These are phyloP conservation scores for Pentalonia nigronervosa DNA, from an alignment of 1,140 invertebrate genomes.

Conservation along the genomic window DNA sequence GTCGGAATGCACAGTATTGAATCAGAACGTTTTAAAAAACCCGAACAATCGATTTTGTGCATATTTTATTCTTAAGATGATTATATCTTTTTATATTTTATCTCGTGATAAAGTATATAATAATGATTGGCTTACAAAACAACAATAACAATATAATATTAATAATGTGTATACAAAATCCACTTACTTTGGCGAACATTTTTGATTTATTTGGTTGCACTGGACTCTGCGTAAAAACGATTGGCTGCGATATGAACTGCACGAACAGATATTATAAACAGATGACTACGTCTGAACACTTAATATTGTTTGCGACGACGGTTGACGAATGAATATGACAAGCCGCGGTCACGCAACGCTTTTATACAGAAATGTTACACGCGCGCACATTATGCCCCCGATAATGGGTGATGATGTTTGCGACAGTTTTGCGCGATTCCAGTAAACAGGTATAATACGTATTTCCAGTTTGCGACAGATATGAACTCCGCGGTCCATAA, in stretches of 20 bases:
- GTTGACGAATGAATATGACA: constrained; percentile 40
- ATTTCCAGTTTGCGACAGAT: constrained; percentile 41
- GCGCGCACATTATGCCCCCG: neutral
- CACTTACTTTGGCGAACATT: constrained; percentile 50
- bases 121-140: neutral
- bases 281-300: neutral
- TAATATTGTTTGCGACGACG: neutral
- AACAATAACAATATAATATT: neutral
- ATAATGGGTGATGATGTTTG: constrained; percentile 42
- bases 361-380: constrained; percentile 31
- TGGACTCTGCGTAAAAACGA: neutral
- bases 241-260: neutral
- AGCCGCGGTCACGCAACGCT: neutral
- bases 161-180: neutral
- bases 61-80: neutral
- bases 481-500: constrained; percentile 26
- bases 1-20: neutral
- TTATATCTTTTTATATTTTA: neutral
- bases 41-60: neutral
- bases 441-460: constrained; percentile 16
- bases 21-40: neutral
- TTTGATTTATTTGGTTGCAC: neutral
- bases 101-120: neutral
- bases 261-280: neutral
- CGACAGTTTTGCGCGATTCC: neutral